Evolutionary conservation across 2,797 vertebrate genomes (phyloP).

Genomic region (Cuniculus paca): DNA sequence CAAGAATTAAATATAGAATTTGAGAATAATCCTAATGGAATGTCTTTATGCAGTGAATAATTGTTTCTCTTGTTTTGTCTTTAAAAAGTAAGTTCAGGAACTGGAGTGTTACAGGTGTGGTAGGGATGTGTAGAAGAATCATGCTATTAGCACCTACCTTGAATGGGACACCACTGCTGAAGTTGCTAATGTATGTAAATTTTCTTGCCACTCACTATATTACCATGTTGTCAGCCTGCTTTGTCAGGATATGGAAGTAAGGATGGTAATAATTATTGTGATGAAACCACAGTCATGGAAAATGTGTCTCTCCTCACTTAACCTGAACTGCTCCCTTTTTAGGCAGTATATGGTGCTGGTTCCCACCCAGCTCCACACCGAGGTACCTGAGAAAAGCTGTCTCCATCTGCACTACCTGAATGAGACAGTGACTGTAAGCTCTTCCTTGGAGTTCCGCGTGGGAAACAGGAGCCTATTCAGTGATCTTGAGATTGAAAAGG

Average conservation of each 20-base stretch:
- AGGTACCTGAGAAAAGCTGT: slow-evolving; percentile 76
- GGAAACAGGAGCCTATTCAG: slow-evolving; percentile 74
- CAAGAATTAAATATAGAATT: background rate
- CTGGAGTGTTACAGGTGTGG: background rate
- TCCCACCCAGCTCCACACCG: slow-evolving; percentile 45
- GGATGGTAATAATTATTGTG: background rate
- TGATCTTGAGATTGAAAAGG: slow-evolving; percentile 26
- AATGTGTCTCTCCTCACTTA: background rate
- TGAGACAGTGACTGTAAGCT: slow-evolving; percentile 78
- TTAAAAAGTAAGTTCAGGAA: background rate
- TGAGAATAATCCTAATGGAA: background rate
- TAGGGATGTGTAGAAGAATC: background rate
- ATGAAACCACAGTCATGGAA: background rate
- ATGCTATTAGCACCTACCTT: background rate
- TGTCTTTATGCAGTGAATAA: background rate
- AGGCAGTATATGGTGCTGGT: slow-evolving; percentile 81
- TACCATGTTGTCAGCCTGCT: background rate
- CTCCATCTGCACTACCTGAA: slow-evolving; percentile 84
- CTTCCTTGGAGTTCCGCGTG: background rate
- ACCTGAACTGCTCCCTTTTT: background rate
- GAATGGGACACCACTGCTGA: background rate
- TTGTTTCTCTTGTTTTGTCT: background rate
- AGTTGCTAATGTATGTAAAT: background rate
- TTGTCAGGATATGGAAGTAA: background rate
- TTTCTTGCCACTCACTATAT: background rate